phyloP scores from a whole-genome alignment of 2,113 vertebrate species.

The Nicator chloris region DNA sequence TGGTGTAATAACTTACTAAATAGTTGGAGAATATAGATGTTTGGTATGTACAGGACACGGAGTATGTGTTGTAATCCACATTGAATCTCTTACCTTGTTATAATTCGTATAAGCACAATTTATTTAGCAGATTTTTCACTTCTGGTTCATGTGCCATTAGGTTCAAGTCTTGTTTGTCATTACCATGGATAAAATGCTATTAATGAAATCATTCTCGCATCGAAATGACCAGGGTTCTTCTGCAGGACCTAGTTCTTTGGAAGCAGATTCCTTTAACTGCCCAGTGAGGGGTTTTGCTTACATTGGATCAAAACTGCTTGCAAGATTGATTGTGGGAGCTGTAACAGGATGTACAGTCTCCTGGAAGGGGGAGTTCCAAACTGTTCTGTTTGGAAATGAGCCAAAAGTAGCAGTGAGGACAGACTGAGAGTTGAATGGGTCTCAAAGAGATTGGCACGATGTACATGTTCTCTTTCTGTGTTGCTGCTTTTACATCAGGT shows the following conservation, averaged over 20 bases:
- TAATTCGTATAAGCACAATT: neutral
- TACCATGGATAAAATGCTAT: neutral
- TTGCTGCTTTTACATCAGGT: neutral
- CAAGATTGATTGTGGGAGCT: neutral
- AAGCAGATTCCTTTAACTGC: neutral
- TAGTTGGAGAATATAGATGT: neutral
- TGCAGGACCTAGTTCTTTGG: neutral
- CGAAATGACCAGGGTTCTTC: neutral
- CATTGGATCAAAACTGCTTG: neutral
- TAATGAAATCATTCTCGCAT: neutral
- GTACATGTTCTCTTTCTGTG: neutral
- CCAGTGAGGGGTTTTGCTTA: neutral
- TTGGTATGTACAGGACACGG: accelerated
- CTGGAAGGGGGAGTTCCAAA: neutral
- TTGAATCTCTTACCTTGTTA: neutral
- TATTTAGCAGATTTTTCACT: neutral
- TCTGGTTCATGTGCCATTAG: neutral
- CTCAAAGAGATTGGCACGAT: neutral
- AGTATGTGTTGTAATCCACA: neutral
- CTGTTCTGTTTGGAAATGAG: neutral
- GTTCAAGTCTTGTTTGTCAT: neutral
- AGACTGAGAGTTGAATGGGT: neutral
- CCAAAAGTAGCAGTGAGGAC: neutral
- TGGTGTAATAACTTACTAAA: neutral
- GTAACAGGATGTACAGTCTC: neutral